Percentiles rank a stretch among this genome's conserved stretches.
Evolutionary conservation across 2,797 vertebrate genomes (phyloP).

Genomic region (Erethizon dorsatum): DNA sequence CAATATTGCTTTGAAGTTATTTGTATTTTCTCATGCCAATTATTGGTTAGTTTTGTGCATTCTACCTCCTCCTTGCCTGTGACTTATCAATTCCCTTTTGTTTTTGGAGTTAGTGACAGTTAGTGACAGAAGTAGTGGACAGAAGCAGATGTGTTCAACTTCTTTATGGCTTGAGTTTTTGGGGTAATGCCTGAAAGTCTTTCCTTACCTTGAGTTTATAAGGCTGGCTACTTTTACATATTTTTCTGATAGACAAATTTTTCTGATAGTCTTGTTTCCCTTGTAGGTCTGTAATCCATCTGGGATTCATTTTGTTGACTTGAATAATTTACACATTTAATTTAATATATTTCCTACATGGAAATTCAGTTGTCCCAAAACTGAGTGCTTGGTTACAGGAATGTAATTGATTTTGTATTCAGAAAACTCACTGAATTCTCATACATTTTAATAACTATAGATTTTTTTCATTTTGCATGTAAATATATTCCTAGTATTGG

Average conservation of each 20-base stretch:
- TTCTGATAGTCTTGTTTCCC: neutral
- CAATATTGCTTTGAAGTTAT: neutral
- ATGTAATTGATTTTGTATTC: neutral
- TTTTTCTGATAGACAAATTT: neutral
- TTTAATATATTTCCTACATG: slow-evolving; percentile 40
- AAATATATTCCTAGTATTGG: slow-evolving; percentile 18
- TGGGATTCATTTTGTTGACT: slow-evolving; percentile 35
- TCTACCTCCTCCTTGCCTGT: neutral
- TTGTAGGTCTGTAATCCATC: neutral
- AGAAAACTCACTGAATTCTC: slow-evolving; percentile 51
- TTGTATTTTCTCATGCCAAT: neutral
- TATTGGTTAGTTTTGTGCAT: neutral
- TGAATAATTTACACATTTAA: slow-evolving; percentile 8
- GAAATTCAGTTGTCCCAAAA: slow-evolving; percentile 4
- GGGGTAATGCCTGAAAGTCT: neutral
- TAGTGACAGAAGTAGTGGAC: neutral
- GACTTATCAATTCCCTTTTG: neutral
- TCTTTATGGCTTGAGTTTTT: neutral
- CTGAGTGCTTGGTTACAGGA: slow-evolving; percentile 11
- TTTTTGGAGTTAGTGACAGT: neutral
- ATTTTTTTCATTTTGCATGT: slow-evolving; percentile 46
- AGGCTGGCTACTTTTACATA: neutral
- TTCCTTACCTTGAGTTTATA: neutral
- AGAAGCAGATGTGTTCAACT: neutral
- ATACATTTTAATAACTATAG: slow-evolving; percentile 54